Conservation (phyloP, 2,113 vertebrate genomes). For the Thalassarche chlororhynchos region DNA sequence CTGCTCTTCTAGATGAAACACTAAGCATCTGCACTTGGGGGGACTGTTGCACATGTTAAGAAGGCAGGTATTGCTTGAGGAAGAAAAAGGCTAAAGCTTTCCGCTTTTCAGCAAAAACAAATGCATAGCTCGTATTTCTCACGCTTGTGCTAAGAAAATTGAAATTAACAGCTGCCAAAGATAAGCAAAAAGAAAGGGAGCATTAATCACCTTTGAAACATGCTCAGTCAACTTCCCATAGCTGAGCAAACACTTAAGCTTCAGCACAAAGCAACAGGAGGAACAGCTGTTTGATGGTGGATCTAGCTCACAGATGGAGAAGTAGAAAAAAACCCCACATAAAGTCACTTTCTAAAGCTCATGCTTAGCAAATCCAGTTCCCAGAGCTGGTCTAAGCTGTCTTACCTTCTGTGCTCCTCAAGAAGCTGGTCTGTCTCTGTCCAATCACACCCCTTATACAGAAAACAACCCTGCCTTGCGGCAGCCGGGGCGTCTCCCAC, state of each 20-base stretch:
- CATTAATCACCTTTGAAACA: neutral
- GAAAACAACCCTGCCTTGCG: neutral
- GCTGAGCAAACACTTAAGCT: neutral
- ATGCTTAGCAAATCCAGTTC: neutral
- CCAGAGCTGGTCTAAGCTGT: neutral
- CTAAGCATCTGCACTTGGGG: fast-evolving
- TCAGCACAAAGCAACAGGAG: neutral
- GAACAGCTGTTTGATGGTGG: neutral
- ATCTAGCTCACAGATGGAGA: neutral
- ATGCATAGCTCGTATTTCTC: neutral
- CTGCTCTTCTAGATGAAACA: neutral
- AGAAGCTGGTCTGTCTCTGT: neutral
- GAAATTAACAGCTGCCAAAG: neutral
- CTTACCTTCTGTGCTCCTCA: neutral
- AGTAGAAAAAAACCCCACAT: neutral
- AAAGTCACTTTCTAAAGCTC: neutral
- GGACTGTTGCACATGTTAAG: neutral
- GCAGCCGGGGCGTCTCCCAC: neutral
- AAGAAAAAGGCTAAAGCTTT: neutral
- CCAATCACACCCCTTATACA: neutral
- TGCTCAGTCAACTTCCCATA: neutral
- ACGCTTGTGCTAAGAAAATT: neutral
- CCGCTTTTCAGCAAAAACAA: neutral
- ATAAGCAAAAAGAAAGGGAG: neutral
- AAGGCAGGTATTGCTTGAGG: neutral